A percentile compares a stretch with the other conserved stretches of the same genome.
Conservation (phyloP, 2,797 vertebrate genomes). For the Sibirionetta formosa region DNA sequence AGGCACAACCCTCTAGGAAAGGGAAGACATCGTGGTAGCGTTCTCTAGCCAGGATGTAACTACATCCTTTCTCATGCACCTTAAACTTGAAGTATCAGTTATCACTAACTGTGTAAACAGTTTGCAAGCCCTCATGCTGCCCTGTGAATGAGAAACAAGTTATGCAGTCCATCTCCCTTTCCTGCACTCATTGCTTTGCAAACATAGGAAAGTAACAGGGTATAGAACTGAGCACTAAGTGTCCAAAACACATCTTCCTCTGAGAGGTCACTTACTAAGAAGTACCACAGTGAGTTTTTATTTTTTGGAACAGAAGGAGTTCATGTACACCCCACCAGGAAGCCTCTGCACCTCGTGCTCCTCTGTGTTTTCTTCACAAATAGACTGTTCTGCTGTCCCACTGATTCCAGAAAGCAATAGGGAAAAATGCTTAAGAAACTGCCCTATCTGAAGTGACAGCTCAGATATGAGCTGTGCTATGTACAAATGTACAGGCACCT, state of each 20-base stretch:
- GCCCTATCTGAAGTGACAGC: neutral
- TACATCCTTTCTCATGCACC: neutral
- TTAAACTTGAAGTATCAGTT: neutral
- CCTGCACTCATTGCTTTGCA: accelerated
- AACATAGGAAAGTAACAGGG: accelerated
- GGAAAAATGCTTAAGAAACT: neutral
- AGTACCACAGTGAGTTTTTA: neutral
- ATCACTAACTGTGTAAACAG: neutral
- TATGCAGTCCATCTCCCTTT: neutral
- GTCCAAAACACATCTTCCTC: neutral
- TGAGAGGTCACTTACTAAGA: neutral
- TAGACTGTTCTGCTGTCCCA: neutral
- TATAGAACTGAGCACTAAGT: neutral
- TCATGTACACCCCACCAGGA: neutral
- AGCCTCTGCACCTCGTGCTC: neutral
- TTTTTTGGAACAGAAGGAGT: neutral
- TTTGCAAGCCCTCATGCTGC: neutral
- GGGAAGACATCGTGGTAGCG: accelerated
- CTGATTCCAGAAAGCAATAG: neutral
- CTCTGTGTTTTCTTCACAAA: neutral
- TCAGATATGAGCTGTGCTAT: neutral
- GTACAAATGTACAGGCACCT: neutral
- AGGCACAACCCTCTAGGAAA: neutral
- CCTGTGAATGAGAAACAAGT: neutral
- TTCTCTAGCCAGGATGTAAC: neutral